phyloP scores from a whole-genome alignment of 2,888 invertebrate genomes.

The Melinopterus prodromus region DNA sequence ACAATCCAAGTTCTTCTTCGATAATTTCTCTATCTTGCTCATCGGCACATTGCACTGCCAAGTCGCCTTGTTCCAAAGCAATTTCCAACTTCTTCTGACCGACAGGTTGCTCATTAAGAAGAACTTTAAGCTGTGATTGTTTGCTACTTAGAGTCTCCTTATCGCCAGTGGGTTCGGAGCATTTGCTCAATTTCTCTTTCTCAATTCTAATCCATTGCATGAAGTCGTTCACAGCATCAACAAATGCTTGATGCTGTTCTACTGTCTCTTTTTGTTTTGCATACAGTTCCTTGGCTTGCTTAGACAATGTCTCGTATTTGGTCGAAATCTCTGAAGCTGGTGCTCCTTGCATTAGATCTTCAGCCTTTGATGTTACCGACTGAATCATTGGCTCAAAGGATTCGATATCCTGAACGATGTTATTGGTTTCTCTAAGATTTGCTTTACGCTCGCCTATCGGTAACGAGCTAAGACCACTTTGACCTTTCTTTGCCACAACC shows the following conservation, averaged over 20 bases:
- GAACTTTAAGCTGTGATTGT: slow-evolving; percentile 83
- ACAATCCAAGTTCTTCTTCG: slow-evolving; percentile 88
- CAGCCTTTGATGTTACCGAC: slow-evolving; percentile 92
- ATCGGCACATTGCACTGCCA: slow-evolving; percentile 85
- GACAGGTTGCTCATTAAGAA: slow-evolving; percentile 83
- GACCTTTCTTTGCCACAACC: slow-evolving; percentile 80
- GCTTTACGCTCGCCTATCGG: slow-evolving; percentile 89
- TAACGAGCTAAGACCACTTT: slow-evolving; percentile 80
- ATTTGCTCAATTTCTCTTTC: slow-evolving; percentile 90
- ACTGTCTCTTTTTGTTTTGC: slow-evolving; percentile 90
- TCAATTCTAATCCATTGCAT: slow-evolving; percentile 91
- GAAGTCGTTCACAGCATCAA: slow-evolving; percentile 87
- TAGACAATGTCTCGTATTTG: slow-evolving; percentile 89
- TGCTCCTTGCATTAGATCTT: slow-evolving; percentile 88
- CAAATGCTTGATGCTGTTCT: slow-evolving; percentile 90
- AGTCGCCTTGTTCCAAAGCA: slow-evolving; percentile 84
- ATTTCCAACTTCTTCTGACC: slow-evolving; percentile 85
- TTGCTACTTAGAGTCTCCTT: slow-evolving; percentile 88
- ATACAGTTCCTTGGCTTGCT: slow-evolving; percentile 89
- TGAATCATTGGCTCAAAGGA: slow-evolving; percentile 98
- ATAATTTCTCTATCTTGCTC: slow-evolving; percentile 89
- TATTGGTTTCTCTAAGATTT: slow-evolving; percentile 88
- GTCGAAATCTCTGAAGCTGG: slow-evolving; percentile 92
- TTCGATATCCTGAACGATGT: slow-evolving; percentile 95
- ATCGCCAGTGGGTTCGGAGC: slow-evolving; percentile 92